phyloP scores from a whole-genome alignment of 2,113 vertebrate genomes.

The Synchiropus splendidus region DNA sequence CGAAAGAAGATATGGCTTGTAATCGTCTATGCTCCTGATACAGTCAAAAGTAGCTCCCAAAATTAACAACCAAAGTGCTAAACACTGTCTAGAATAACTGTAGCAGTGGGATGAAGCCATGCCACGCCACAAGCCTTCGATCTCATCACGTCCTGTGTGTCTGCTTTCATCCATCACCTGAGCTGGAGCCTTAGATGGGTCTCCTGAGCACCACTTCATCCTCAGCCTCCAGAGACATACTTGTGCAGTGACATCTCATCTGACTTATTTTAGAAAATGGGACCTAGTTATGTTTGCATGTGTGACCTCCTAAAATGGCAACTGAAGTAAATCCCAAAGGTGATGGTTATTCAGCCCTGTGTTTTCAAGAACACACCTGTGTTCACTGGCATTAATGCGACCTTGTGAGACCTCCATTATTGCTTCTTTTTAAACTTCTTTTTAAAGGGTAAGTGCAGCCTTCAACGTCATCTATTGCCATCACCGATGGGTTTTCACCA shows the following conservation, averaged over 20 bases:
- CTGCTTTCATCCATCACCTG: constrained; percentile 37
- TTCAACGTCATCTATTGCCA: too few species aligned
- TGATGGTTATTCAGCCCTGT: too few species aligned
- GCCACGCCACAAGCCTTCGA: constrained; percentile 6
- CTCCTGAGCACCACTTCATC: constrained; percentile 28
- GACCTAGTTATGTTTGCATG: constrained; percentile 35
- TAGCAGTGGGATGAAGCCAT: constrained; percentile 18
- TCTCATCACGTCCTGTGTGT: constrained; percentile 19
- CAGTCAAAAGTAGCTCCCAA: constrained; percentile 32
- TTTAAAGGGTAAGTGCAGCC: too few species aligned
- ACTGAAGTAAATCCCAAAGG: constrained; percentile 48
- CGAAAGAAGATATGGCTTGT: constrained; percentile 21
- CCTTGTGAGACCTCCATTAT: too few species aligned
- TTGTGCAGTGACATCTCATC: constrained; percentile 34
- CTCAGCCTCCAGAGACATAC: constrained; percentile 42
- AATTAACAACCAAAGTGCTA: constrained; percentile 29
- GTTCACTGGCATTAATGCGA: too few species aligned
- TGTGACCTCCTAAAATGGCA: constrained; percentile 77
- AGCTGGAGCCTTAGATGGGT: constrained; percentile 16
- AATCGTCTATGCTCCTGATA: constrained; percentile 26
- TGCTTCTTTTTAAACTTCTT: too few species aligned
- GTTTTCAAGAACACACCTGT: too few species aligned
- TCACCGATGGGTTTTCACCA: too few species aligned
- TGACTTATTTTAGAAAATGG: constrained; percentile 41
- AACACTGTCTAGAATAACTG: constrained; percentile 22